phyloP scores from a whole-genome alignment of 2,797 vertebrate species.

The Lophius americanus region DNA sequence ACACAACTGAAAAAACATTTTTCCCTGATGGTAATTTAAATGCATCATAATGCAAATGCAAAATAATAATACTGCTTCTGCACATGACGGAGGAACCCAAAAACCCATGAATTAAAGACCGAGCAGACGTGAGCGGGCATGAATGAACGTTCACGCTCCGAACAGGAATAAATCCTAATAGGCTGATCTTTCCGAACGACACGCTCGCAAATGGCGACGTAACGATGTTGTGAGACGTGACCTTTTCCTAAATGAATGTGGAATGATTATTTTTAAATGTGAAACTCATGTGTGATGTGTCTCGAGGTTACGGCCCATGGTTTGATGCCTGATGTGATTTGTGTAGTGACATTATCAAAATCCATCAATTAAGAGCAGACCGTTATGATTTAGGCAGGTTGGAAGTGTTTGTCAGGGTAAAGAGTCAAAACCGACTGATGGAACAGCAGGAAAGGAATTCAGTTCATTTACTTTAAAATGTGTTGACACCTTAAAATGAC shows the following conservation, averaged over 20 bases:
- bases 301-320: conserved; percentile 42
- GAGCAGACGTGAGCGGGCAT: conserved; percentile 7
- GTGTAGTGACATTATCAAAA: conserved; percentile 59
- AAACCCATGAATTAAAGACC: conserved; percentile 32
- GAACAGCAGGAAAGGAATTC: not conserved
- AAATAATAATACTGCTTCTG: not conserved
- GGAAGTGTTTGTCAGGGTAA: conserved; percentile 42
- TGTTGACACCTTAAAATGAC: no score
- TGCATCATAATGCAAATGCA: not conserved
- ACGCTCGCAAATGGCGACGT: conserved; percentile 39
- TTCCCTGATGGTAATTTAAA: not conserved
- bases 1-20: not conserved
- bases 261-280: conserved; percentile 40
- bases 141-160: conserved; percentile 6
- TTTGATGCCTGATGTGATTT: conserved; percentile 60
- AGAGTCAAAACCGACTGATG: conserved; percentile 34
- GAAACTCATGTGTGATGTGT: conserved; percentile 56
- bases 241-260: conserved; percentile 73
- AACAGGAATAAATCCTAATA: conserved; percentile 25
- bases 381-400: conserved; percentile 42
- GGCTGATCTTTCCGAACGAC: conserved; percentile 32
- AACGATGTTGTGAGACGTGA: conserved; percentile 52
- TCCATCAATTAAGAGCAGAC: conserved; percentile 60
- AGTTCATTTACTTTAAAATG: no score
- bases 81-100: conserved; percentile 2